These are phyloP conservation scores for Mystacides longicornis DNA, from an alignment of 2,888 invertebrate species.

Conservation along the genomic window DNA sequence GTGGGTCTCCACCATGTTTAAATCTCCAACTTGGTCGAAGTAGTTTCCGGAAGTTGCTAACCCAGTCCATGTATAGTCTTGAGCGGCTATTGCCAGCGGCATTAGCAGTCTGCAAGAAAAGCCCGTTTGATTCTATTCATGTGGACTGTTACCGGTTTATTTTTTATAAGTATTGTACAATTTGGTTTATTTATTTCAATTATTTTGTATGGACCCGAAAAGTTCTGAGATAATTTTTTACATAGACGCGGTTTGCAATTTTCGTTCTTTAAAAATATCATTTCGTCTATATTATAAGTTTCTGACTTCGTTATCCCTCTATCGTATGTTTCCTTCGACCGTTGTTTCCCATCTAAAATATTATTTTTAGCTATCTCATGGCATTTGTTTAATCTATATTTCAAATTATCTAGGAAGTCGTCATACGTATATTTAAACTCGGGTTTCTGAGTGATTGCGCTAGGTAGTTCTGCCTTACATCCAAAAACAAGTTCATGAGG, in stretches of 20 bases:
- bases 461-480: conserved; percentile 24
- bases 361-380: conserved; percentile 27
- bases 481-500: conserved; percentile 31
- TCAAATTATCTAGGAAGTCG: conserved; percentile 22
- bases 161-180: not conserved
- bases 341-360: conserved; percentile 21
- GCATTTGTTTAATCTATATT: conserved; percentile 25
- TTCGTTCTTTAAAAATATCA: conserved; percentile 19
- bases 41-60: not conserved
- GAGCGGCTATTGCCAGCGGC: too few relatives aligned
- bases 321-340: conserved; percentile 26
- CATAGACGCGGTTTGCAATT: not conserved
- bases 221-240: conserved; percentile 3
- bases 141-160: not conserved
- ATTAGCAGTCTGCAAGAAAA: not conserved
- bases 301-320: conserved; percentile 14
- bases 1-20: too few relatives aligned
- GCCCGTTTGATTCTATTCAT: not conserved
- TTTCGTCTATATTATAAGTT: conserved; percentile 23
- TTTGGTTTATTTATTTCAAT: not conserved
- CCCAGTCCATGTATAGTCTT: not conserved
- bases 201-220: conserved; percentile 1
- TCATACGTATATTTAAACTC: conserved; percentile 28
- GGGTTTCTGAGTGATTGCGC: conserved; percentile 24
- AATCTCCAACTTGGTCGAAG: not conserved